Conservation (phyloP, 2,888 invertebrate genomes). For the Platypus cylindrus region DNA sequence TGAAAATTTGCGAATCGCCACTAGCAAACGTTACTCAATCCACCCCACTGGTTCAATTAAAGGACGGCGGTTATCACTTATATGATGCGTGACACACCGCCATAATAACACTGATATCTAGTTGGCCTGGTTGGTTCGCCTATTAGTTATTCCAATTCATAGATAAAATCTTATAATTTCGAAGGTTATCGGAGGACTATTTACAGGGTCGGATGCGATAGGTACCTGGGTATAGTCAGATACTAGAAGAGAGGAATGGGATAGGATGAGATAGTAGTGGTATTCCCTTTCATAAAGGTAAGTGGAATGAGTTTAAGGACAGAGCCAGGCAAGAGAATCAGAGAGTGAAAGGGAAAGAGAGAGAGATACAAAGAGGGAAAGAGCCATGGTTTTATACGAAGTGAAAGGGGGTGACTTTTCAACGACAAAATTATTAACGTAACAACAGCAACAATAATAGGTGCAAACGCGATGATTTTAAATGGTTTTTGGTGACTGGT, state of each 20-base stretch:
- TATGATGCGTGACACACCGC: constrained; percentile 10
- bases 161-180: constrained; percentile 11
- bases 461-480: constrained; percentile 11
- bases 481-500: constrained; percentile 13
- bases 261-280: no score
- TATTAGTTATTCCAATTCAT: constrained; percentile 14
- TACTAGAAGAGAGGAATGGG: not conserved
- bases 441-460: constrained; percentile 6
- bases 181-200: constrained; percentile 11
- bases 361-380: no score
- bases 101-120: constrained; percentile 13
- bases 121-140: constrained; percentile 10
- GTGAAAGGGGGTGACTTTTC: constrained; percentile 11
- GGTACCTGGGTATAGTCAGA: no score
- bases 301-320: no score
- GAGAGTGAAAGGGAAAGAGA: no score
- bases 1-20: no score
- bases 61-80: no score
- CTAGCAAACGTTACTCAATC: no score
- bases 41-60: no score
- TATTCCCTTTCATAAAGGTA: no score
- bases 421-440: constrained; percentile 12
- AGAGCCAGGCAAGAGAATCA: no score
- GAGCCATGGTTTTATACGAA: no score
- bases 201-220: constrained; percentile 7